These are phyloP conservation scores for Cabera pusaria DNA, from an alignment of 2,888 invertebrate genomes.

Conservation along the genomic window DNA sequence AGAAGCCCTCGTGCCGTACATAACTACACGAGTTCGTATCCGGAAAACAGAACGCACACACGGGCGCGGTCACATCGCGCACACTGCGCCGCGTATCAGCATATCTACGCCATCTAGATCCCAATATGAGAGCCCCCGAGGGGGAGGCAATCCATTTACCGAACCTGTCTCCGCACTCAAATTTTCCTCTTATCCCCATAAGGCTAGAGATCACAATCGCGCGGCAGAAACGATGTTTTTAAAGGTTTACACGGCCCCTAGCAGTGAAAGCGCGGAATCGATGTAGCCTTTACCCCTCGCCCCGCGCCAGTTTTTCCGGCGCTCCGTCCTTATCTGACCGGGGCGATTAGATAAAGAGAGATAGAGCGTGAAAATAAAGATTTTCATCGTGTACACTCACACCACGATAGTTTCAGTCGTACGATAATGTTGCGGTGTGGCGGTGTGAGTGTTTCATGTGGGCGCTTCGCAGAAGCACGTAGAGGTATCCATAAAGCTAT, in stretches of 20 bases:
- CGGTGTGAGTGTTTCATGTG: constrained; percentile 62
- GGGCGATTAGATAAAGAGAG: constrained; percentile 83
- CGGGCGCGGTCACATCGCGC: constrained; percentile 52
- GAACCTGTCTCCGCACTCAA: constrained; percentile 58
- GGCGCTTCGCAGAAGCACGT: too few relatives aligned
- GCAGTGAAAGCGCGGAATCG: constrained; percentile 84
- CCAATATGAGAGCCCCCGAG: constrained; percentile 81
- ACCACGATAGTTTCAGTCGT: constrained; percentile 66
- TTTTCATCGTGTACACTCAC: constrained; percentile 84
- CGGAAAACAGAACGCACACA: constrained; percentile 69
- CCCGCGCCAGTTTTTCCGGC: constrained; percentile 82
- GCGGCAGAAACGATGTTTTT: constrained; percentile 76
- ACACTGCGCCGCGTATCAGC: constrained; percentile 75
- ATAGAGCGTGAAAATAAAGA: constrained; percentile 84
- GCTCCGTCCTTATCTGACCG: constrained; percentile 82
- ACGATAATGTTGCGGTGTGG: constrained; percentile 59
- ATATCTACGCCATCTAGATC: constrained; percentile 83
- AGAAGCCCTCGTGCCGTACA: constrained; percentile 64
- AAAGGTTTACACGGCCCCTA: constrained; percentile 84
- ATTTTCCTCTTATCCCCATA: constrained; percentile 68
- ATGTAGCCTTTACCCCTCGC: constrained; percentile 82
- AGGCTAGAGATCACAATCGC: constrained; percentile 79
- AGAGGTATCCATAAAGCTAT: constrained; percentile 33
- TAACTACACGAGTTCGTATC: constrained; percentile 66
- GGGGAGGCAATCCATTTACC: constrained; percentile 83